Base-by-base conservation (phyloP, 1,140 invertebrate genomes). In the Drosophila nigrodunni region DNA sequence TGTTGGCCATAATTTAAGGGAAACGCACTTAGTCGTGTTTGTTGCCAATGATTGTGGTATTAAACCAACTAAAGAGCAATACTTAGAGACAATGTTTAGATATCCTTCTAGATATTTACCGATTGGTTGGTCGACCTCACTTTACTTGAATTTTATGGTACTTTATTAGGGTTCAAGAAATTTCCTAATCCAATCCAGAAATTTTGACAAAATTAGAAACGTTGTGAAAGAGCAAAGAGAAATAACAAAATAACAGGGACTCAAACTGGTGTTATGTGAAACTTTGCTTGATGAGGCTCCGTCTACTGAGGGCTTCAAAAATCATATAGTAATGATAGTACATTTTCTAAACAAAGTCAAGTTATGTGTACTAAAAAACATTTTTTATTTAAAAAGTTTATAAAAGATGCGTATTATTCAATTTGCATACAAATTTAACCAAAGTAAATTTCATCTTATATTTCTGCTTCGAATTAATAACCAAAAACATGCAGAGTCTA, bases 161-260 rank as follows among this genome's bases (percentile, higher is more conserved):
- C 50, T 73, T 39, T 70, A 57, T 86, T 70, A 74, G 54, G 30
- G 18, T 61, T 62, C 34, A 80, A 54, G 66, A 75, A 69, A 77
- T 68, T 68, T 58, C 39, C 55, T 74, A 74, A 66, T 73, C 57
- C 41, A 67, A 54, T 74, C 80, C 58, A 82, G 61, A 80, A 88
- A 88, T 88, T 88, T 88, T 89, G 83, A 89, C 70, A 77, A 80
- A 83, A 77, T 21, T 74, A 78, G 77, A 72, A 89, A 89, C 74
- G 70, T 78, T 74, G 60, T 67, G 71, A 76, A 72, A 55, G 55
- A 59, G 50, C 70, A 65, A 73, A 68, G 61, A 80, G 57, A 78
- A 78, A 74, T 80, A 80, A 50, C 57, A 74, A 86, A 78, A 64
- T 58, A 62, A 46, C 37, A 35, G 46, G 72, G 67, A 72, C 35